phyloP scores from a whole-genome alignment of 1,140 invertebrate genomes.

The Drepana arcuata region DNA sequence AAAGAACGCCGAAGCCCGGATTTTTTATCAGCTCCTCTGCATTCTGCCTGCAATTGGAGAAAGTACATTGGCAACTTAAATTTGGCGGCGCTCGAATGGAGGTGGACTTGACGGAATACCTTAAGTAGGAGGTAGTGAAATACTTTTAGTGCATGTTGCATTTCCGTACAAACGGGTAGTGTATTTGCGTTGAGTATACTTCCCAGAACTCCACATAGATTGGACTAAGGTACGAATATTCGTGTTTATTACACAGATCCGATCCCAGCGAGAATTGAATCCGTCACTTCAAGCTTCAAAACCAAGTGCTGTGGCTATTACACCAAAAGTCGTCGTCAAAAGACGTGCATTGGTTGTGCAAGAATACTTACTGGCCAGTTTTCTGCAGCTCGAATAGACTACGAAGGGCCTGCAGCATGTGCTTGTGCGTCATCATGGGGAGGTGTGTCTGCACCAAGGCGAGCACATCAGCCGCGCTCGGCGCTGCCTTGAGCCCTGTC shows the following conservation, averaged over 20 bases:
- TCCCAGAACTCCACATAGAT: no score
- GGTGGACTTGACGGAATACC: not conserved
- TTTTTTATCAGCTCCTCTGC: slow-evolving; percentile 38
- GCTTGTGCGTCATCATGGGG: slow-evolving; percentile 30
- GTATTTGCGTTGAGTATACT: no score
- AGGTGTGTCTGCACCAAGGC: slow-evolving; percentile 35
- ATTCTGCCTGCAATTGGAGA: slow-evolving; percentile 22
- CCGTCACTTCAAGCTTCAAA: no score
- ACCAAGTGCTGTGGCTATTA: no score
- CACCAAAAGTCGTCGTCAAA: no score
- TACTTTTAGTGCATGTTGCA: no score
- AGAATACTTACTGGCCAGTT: slow-evolving; percentile 29
- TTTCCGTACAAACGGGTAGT: no score
- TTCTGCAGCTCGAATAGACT: slow-evolving; percentile 51
- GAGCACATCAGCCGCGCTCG: slow-evolving; percentile 31
- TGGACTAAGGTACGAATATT: no score
- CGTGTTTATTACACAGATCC: no score
- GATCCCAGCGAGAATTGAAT: no score
- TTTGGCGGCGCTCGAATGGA: not conserved
- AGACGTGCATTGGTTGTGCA: no score
- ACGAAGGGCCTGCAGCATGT: slow-evolving; percentile 49
- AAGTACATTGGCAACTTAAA: not conserved
- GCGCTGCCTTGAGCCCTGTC: slow-evolving; percentile 31
- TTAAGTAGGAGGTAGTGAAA: no score
- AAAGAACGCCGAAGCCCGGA: slow-evolving; percentile 42